phyloP scores from a whole-genome alignment of 2,888 invertebrate species.

The Nomada fabriciana region DNA sequence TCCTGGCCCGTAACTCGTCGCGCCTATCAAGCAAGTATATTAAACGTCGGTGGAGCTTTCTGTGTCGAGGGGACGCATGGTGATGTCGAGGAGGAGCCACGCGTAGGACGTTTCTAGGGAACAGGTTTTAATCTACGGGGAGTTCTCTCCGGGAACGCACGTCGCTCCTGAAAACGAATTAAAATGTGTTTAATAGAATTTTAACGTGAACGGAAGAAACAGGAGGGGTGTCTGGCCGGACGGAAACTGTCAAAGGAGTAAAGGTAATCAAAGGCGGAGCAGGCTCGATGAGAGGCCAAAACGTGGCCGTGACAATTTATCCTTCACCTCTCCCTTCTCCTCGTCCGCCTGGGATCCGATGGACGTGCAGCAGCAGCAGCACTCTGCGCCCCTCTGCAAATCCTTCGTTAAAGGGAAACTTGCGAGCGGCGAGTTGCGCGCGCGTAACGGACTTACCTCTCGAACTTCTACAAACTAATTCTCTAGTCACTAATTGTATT shows the following conservation, averaged over 20 bases:
- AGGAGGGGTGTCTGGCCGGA: slow-evolving; percentile 1
- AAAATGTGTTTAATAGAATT: slow-evolving; percentile 58
- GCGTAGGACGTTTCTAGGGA: not conserved
- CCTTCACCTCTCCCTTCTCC: slow-evolving; percentile 44
- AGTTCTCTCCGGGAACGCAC: slow-evolving; percentile 46
- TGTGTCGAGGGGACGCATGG: slow-evolving; percentile 29
- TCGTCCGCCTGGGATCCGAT: slow-evolving; percentile 43
- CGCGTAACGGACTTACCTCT: slow-evolving; percentile 79
- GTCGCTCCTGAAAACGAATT: slow-evolving; percentile 60
- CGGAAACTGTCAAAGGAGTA: slow-evolving; percentile 29
- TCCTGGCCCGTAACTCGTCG: slow-evolving; percentile 16
- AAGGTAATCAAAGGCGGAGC: slow-evolving; percentile 46
- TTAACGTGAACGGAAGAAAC: slow-evolving; percentile 28
- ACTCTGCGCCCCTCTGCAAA: slow-evolving; percentile 61
- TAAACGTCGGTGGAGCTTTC: slow-evolving; percentile 17
- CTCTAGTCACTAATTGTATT: slow-evolving; percentile 79
- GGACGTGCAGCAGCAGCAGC: slow-evolving; percentile 29
- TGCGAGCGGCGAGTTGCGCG: slow-evolving; percentile 45
- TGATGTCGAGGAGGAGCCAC: slow-evolving; percentile 2
- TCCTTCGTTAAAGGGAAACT: slow-evolving; percentile 66
- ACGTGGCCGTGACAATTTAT: slow-evolving; percentile 60
- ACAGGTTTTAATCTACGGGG: slow-evolving; percentile 29
- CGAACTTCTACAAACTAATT: slow-evolving; percentile 77
- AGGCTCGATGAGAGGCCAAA: slow-evolving; percentile 53
- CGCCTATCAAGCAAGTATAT: slow-evolving; percentile 29